These are phyloP conservation scores for Neolamprologus fasciatus DNA, from an alignment of 2,113 vertebrate genomes.

Conservation along the genomic window DNA sequence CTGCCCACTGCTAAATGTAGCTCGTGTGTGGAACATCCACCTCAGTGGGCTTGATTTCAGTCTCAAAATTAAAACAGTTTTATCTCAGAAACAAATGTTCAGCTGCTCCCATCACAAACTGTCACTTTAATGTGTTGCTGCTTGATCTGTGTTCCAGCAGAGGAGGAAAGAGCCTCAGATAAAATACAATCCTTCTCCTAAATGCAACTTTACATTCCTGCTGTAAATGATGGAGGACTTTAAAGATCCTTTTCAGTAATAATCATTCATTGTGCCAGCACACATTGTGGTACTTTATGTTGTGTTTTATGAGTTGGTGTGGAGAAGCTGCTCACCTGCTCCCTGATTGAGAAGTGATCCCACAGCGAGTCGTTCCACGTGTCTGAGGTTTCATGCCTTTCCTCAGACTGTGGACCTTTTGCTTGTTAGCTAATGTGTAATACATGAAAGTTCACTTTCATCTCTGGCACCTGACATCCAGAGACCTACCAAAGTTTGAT, in stretches of 20 bases:
- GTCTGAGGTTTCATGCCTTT: background rate
- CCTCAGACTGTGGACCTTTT: background rate
- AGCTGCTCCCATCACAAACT: background rate
- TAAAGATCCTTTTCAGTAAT: accelerated
- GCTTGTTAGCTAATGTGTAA: background rate
- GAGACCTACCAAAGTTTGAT: background rate
- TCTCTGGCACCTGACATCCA: background rate
- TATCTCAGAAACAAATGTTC: background rate
- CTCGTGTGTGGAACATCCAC: background rate
- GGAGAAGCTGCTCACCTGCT: background rate
- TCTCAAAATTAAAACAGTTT: background rate
- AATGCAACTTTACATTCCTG: background rate
- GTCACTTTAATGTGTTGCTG: background rate
- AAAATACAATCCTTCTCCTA: background rate
- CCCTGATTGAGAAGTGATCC: accelerated
- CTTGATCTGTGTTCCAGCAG: accelerated
- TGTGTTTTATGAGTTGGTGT: background rate
- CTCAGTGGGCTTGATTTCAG: background rate
- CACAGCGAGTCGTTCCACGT: background rate
- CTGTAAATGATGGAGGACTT: background rate
- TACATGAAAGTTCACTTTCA: accelerated
- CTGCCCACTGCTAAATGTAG: background rate
- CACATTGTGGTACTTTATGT: accelerated
- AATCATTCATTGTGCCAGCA: accelerated
- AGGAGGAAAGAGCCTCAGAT: background rate